These are phyloP conservation scores for Pilophorus perplexus DNA, from an alignment of 2,888 invertebrate genomes.

Conservation along the genomic window DNA sequence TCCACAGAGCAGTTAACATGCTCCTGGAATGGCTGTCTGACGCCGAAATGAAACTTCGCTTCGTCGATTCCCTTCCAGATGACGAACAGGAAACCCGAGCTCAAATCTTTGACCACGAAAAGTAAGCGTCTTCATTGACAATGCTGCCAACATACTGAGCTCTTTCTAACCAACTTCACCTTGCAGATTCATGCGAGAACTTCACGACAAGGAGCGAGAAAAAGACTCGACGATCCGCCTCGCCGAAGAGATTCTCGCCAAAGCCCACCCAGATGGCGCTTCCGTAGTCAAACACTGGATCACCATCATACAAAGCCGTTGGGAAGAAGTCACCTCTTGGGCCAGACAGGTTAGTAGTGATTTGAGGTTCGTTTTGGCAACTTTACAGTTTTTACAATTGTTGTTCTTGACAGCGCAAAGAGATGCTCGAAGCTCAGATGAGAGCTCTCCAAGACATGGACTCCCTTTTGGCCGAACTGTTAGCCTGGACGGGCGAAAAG, in stretches of 20 bases:
- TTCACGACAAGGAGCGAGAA: conserved; percentile 78
- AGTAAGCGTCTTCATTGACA: conserved; percentile 53
- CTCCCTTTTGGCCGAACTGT: conserved; percentile 84
- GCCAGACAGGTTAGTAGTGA: conserved; percentile 57
- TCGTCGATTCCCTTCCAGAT: conserved; percentile 86
- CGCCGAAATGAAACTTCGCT: conserved; percentile 91
- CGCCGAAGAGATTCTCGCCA: conserved; percentile 82
- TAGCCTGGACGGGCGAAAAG: conserved; percentile 87
- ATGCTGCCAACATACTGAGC: neutral
- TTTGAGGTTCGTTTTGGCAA: too few relatives aligned
- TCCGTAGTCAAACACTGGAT: conserved; percentile 98
- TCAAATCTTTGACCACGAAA: conserved; percentile 81
- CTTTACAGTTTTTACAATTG: neutral
- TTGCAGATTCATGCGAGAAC: conserved; percentile 69
- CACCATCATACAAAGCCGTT: conserved; percentile 90
- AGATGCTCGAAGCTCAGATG: conserved; percentile 80
- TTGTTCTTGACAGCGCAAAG: conserved; percentile 70
- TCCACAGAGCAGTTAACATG: conserved; percentile 92
- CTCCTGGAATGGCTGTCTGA: conserved; percentile 94
- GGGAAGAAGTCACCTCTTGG: conserved; percentile 95
- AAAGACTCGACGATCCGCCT: conserved; percentile 83
- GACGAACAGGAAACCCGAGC: conserved; percentile 82
- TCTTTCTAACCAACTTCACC: neutral
- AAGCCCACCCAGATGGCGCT: conserved; percentile 97
- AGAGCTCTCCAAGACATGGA: conserved; percentile 75